Percentiles rank a stretch among this genome's conserved stretches.
Evolutionary conservation across 2,797 vertebrate genomes (phyloP).

Genomic region (Spizella passerina): DNA sequence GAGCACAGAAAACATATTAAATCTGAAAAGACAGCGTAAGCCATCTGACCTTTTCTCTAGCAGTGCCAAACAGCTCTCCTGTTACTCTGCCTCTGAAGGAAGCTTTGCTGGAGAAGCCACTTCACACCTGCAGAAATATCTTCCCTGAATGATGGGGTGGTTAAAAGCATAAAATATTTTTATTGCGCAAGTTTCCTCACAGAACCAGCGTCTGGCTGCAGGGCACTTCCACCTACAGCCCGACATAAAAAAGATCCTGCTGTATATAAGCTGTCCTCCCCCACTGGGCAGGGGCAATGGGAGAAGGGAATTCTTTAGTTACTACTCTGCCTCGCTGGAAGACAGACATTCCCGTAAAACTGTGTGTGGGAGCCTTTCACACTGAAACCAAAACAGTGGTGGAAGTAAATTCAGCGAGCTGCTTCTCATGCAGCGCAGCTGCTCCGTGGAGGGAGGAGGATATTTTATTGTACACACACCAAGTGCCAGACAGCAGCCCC

Average conservation of each 20-base stretch:
- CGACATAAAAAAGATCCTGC: conserved; percentile 47
- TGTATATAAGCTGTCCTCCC: conserved; percentile 61
- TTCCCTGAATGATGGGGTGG: conserved; percentile 36
- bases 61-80: neutral
- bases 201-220: conserved; percentile 54
- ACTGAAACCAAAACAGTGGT: conserved; percentile 65
- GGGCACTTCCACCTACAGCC: conserved; percentile 66
- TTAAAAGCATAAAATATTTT: conserved; percentile 60
- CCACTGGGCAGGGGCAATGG: conserved; percentile 58
- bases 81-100: neutral
- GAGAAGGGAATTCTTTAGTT: conserved; percentile 57
- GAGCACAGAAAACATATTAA: neutral
- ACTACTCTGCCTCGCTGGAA: conserved; percentile 43
- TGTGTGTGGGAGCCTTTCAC: conserved; percentile 67
- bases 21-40: neutral
- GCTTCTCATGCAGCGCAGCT: conserved; percentile 38
- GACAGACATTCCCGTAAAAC: conserved; percentile 55
- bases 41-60: neutral
- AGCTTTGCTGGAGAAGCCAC: neutral
- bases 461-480: neutral
- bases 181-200: conserved; percentile 51
- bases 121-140: conserved; percentile 65
- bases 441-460: neutral
- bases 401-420: conserved; percentile 63
- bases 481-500: neutral